A percentile compares a stretch with the other conserved stretches of the same genome.
These are phyloP conservation scores for Rhogogaster chlorosoma DNA, from an alignment of 2,888 invertebrate genomes.

Conservation along the genomic window DNA sequence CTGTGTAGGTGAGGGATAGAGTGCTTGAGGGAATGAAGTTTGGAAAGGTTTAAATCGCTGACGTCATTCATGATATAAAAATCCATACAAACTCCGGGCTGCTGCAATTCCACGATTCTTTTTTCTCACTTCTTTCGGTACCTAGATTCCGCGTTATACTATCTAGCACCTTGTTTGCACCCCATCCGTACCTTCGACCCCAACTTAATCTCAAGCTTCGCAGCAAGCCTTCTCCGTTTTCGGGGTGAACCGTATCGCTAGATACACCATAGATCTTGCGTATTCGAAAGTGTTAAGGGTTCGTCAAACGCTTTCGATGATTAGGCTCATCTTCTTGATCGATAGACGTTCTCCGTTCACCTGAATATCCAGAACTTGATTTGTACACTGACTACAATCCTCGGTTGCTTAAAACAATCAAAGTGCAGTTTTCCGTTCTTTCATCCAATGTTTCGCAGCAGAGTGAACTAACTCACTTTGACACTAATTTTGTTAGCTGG, in stretches of 20 bases:
- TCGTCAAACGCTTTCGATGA: conserved; percentile 4
- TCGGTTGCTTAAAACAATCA: background rate
- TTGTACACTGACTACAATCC: too few relatives aligned
- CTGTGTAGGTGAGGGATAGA: background rate
- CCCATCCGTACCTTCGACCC: conserved; percentile 36
- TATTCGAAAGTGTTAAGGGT: background rate
- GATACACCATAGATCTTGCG: conserved; percentile 12
- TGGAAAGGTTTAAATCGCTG: background rate
- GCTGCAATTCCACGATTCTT: background rate
- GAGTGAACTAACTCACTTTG: background rate
- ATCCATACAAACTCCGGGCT: background rate
- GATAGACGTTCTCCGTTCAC: background rate
- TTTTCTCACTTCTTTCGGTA: background rate
- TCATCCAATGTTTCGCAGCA: background rate
- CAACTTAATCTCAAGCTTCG: conserved; percentile 26
- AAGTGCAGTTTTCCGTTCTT: background rate
- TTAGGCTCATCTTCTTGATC: background rate
- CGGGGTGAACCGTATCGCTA: background rate
- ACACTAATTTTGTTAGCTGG: background rate
- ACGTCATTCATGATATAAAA: background rate
- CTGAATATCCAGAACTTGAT: background rate
- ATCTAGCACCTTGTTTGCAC: conserved; percentile 34
- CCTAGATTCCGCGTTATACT: background rate
- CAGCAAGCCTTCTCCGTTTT: background rate
- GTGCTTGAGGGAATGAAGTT: background rate